These are phyloP conservation scores for Xestia ashworthii DNA, from an alignment of 2,888 invertebrate species.

Conservation along the genomic window DNA sequence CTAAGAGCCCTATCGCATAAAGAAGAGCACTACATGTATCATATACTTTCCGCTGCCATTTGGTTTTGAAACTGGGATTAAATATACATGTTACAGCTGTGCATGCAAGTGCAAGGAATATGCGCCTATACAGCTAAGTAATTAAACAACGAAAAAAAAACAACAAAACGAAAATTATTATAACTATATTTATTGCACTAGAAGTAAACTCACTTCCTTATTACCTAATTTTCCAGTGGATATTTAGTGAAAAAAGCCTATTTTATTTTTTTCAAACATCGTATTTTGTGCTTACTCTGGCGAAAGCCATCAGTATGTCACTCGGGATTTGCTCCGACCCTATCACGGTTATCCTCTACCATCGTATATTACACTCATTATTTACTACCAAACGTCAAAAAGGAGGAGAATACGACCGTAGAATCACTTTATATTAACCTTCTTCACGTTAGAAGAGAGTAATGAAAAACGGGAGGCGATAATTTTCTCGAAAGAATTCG, in stretches of 20 bases:
- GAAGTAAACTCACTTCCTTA: slow-evolving; percentile 1
- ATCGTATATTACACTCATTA: slow-evolving; percentile 58
- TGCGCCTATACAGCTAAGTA: too few species aligned
- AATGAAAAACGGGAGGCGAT: slow-evolving; percentile 28
- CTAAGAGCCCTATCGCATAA: too few species aligned
- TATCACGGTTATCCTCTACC: slow-evolving; percentile 53
- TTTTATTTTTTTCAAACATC: slow-evolving; percentile 15
- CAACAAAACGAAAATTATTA: too few species aligned
- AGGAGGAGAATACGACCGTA: slow-evolving; percentile 24
- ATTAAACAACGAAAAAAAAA: too few species aligned
- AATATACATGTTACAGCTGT: too few species aligned
- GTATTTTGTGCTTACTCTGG: slow-evolving; percentile 18
- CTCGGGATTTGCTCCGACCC: slow-evolving; percentile 53
- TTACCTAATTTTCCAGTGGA: neutral
- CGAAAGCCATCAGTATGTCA: slow-evolving; percentile 48
- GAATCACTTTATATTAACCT: slow-evolving; percentile 39
- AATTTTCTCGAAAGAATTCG: slow-evolving; percentile 28
- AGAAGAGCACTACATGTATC: too few species aligned
- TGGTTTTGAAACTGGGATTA: too few species aligned
- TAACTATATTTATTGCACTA: neutral
- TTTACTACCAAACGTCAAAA: slow-evolving; percentile 54
- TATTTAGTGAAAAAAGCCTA: neutral
- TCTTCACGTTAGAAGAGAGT: slow-evolving; percentile 22
- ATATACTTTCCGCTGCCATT: too few species aligned
- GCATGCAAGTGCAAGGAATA: too few species aligned